Evolutionary conservation across 2,797 vertebrate species (phyloP), one percentile per base, ranked within the genome.

Genomic region (Gouania willdenowi): DNA sequence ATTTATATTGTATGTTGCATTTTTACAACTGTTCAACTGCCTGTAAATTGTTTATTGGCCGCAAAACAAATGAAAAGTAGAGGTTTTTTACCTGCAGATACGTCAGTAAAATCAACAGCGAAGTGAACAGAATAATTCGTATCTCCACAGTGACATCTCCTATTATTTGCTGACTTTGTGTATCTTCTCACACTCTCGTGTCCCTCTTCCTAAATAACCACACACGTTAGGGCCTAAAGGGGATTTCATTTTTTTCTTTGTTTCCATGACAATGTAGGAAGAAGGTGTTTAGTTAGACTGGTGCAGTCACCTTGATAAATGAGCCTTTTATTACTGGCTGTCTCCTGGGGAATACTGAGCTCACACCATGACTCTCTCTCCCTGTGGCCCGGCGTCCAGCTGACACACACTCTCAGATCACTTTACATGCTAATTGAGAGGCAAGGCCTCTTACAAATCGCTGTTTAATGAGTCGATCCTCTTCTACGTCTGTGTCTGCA

Each of bases 251-350:
- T 71, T 77, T 71, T 65, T 75, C 60, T 41, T 47, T 13, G 70
- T 82, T 69, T 62, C 81, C 64, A 66, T 81, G 80, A 65, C 75
- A 51, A 82, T 53, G 24, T 40, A 31, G 56, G 22, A 12, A 51
- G 37, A 41, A 29, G 66, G 33, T 30, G 53, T 56, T 69, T 62
- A 54, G 72, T 68, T 71, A 75, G 72, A 70, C 77, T 64, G 68
- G 65, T 57, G 71, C 67, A 75, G 74, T 83, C 71, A 75, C 66
- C 71, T 77, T 85, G 82, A 85, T 76, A 66, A 85, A 87, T 78
- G 59, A 74, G 74, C 71, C 60, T 58, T 60, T 73, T 66, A 66
- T 56, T 79, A 57, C 60, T 37, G 41, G 27, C 35, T 15, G 60
- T 75, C 55, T 53, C 69, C 67, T 23, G 18, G 70, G 79, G 67